Conservation (phyloP, 2,797 vertebrate genomes). For the Schizopygopsis pylzovi region DNA sequence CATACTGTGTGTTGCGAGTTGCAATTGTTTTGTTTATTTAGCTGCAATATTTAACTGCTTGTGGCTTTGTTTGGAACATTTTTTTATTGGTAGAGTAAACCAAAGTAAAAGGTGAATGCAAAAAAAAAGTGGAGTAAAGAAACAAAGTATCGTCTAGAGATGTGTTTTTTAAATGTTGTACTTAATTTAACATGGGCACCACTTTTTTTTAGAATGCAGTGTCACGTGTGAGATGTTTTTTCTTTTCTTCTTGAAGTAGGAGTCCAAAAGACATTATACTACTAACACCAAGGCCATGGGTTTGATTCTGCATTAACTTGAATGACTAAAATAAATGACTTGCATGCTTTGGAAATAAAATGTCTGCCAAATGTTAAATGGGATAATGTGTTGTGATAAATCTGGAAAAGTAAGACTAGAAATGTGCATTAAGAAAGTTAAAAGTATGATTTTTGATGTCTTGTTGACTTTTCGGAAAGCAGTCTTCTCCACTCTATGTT, state of each 20-base stretch:
- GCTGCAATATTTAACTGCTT: not conserved
- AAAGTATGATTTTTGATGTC: not conserved
- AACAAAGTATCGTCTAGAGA: not conserved
- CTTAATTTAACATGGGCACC: not conserved
- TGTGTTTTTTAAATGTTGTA: not conserved
- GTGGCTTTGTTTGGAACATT: not conserved
- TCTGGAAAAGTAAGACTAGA: not conserved
- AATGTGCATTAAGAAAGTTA: constrained; percentile 1
- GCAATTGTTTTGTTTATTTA: not conserved
- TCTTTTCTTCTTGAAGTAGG: not conserved
- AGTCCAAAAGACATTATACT: not conserved
- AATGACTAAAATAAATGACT: not conserved
- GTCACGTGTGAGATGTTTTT: not conserved
- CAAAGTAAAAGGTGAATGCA: not conserved
- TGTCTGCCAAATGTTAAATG: not conserved
- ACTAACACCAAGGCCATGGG: not conserved
- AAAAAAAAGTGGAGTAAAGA: not conserved
- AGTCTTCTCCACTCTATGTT: constrained; percentile 23
- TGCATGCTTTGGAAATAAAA: not conserved
- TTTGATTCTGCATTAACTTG: not conserved
- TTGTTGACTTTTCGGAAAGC: constrained; percentile 2
- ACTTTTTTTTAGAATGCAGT: not conserved
- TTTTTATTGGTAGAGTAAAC: not conserved
- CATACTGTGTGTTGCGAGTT: constrained; percentile 1
- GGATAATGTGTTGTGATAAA: not conserved